phyloP scores from a whole-genome alignment of 2,113 vertebrate species.

The Caretta caretta region DNA sequence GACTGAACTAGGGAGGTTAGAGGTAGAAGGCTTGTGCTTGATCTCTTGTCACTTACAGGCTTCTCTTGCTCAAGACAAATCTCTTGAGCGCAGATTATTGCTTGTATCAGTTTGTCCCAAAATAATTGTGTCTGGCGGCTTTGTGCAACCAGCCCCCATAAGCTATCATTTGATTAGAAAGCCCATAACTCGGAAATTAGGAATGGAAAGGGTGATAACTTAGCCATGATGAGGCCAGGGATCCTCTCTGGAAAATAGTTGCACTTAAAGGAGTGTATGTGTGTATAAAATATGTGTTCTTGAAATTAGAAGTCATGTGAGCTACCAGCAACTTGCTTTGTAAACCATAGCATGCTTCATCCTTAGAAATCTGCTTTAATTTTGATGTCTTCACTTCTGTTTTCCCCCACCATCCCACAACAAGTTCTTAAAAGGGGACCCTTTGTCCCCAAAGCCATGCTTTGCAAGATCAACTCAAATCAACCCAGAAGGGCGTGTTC shows the following conservation, averaged over 20 bases:
- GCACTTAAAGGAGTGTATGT: background rate
- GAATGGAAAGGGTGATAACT: constrained; percentile 24
- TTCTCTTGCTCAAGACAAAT: constrained; percentile 57
- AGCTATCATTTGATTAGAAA: background rate
- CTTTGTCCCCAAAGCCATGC: background rate
- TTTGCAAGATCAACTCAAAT: background rate
- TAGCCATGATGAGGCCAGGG: background rate
- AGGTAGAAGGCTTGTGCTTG: constrained; percentile 48
- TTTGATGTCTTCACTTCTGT: background rate
- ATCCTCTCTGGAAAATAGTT: background rate
- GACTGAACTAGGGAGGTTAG: background rate
- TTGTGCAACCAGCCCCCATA: constrained; percentile 16
- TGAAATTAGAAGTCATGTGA: background rate
- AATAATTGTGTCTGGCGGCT: constrained; percentile 38
- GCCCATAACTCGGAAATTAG: background rate
- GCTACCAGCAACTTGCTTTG: background rate
- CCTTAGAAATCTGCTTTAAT: background rate
- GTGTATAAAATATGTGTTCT: background rate
- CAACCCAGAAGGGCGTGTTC: background rate
- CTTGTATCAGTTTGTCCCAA: constrained; percentile 59
- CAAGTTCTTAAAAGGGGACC: background rate
- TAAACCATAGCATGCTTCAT: background rate
- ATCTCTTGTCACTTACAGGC: constrained; percentile 56
- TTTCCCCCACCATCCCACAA: background rate
- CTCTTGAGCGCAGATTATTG: constrained; percentile 68